These are phyloP conservation scores for Drosophila yooni DNA, from an alignment of 2,888 invertebrate genomes.

Conservation along the genomic window DNA sequence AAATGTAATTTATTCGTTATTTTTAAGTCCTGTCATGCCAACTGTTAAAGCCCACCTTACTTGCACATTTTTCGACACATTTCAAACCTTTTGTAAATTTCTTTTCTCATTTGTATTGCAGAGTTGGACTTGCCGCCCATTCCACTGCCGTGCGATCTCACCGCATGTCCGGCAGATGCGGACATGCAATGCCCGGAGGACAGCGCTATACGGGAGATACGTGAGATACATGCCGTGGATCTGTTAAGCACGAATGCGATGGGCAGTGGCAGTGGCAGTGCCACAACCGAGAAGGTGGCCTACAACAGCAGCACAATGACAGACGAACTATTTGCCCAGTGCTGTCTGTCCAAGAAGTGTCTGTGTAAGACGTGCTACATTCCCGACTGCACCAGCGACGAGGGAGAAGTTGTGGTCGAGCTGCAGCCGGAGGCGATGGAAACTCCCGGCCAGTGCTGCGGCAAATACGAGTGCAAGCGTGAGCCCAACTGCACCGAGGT, in stretches of 20 bases:
- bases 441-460: constrained; percentile 85
- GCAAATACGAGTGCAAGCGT: constrained; percentile 85
- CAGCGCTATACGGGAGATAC: constrained; percentile 78
- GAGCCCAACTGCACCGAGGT: constrained; percentile 83
- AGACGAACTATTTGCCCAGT: constrained; percentile 76
- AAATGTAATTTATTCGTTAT: background rate
- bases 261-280: constrained; percentile 10
- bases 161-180: constrained; percentile 81
- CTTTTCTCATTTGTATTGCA: constrained; percentile 46
- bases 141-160: constrained; percentile 75
- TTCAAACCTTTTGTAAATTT: background rate
- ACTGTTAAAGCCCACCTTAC: constrained; percentile 4
- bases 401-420: constrained; percentile 79
- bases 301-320: constrained; percentile 59
- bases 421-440: constrained; percentile 75
- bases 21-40: background rate
- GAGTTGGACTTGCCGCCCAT: constrained; percentile 63
- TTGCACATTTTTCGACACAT: constrained; percentile 1
- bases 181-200: constrained; percentile 82
- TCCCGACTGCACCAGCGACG: constrained; percentile 74
- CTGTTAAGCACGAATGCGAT: constrained; percentile 56
- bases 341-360: constrained; percentile 82
- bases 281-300: constrained; percentile 21
- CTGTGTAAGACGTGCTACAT: constrained; percentile 83
- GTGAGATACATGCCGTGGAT: constrained; percentile 57